Base-by-base conservation (phyloP, 2,113 vertebrate genomes). In the Pelecanoides urinatrix region DNA sequence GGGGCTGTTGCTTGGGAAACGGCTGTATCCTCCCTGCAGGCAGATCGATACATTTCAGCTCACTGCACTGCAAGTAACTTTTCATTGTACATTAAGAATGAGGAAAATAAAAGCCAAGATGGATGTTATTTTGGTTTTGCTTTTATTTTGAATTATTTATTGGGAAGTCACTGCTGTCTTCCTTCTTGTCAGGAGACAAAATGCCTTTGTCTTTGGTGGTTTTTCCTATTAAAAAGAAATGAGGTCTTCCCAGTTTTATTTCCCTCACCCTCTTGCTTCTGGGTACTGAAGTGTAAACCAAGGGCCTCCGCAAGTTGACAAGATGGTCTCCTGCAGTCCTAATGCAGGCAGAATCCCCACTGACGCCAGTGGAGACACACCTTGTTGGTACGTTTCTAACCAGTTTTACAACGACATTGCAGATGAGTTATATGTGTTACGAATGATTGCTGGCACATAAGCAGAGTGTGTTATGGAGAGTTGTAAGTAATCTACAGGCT, bases 121-220 rank as follows among this genome's bases (percentile, higher is more conserved):
- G 83, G 91, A 86, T 89, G 88, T 90, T 94, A 96, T 92, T 96
- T 95, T 88, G 34, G 81, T 88, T 95, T 91, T 94, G 80, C 86
- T 89, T 97, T 95, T 93, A 91, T 89, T 97, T 86, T 97, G 62
- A 96, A 96, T 97, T 96, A 95, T 96, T 96, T 96, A 96, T 96
- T 89, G 77, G 61, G 75, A 91, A 94, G 85, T 91, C 88, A 74
- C 63, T 94, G 58, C 90, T 92, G 76, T 83, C 77, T 96, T 86
- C 44, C 42, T 81, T 93, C 62, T 87, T 3, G 0, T 90, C 7
- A 15, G 81, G 76, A 94, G 72, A 79, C 59, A 94, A 93, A 96
- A 94, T 82, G 58, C 61, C 78, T 96, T 93, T 92, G 63, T 89
- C 53, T 94, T 92, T 34, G 42, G 32, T 93, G 81, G 49, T 21